These are phyloP conservation scores for Morinoia aosen DNA, from an alignment of 2,888 invertebrate species.

Conservation along the genomic window DNA sequence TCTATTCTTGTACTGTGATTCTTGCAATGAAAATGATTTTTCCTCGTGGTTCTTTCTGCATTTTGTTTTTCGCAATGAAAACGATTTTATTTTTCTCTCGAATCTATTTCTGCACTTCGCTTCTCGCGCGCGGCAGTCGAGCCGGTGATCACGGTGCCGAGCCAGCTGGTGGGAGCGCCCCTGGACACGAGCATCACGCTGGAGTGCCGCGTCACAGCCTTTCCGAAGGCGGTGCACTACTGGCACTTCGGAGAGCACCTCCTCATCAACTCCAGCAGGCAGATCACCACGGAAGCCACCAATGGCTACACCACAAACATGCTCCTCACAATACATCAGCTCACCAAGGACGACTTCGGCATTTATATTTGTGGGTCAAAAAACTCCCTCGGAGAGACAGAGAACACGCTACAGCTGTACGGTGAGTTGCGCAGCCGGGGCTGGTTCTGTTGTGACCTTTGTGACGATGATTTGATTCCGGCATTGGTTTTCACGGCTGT, in stretches of 20 bases:
- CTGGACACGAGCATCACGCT: constrained; percentile 87
- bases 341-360: constrained; percentile 82
- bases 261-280: constrained; percentile 90
- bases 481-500: neutral
- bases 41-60: too few species aligned
- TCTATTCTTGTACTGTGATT: too few species aligned
- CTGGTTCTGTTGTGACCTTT: too few species aligned
- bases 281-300: constrained; percentile 86
- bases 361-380: constrained; percentile 89
- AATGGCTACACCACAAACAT: constrained; percentile 85
- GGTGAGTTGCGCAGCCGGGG: constrained; percentile 76
- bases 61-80: too few species aligned
- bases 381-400: constrained; percentile 88
- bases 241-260: constrained; percentile 85
- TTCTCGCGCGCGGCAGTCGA: constrained; percentile 78
- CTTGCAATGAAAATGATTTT: too few species aligned
- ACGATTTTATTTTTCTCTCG: too few species aligned
- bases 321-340: constrained; percentile 82
- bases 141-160: constrained; percentile 91
- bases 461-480: too few species aligned
- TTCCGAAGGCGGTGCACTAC: constrained; percentile 76
- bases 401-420: constrained; percentile 87
- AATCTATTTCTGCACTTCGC: neutral
- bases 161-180: constrained; percentile 91
- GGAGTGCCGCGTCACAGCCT: constrained; percentile 91